A percentile compares a stretch with the other conserved stretches of the same genome.
Conservation (phyloP, 2,888 invertebrate genomes). For the Timema cristinae region DNA sequence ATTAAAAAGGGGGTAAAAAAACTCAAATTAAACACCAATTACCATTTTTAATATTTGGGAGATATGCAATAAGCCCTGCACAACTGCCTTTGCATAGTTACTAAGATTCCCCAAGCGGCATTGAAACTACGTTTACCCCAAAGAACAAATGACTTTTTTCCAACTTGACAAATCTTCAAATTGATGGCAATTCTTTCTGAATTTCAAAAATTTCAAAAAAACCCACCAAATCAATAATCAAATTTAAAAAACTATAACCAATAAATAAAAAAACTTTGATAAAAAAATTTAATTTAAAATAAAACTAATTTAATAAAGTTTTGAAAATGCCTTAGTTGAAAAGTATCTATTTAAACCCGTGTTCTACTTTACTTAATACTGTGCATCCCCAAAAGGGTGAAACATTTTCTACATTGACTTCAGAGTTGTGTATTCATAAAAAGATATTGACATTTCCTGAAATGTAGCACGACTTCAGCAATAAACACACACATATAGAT, state of each 20-base stretch:
- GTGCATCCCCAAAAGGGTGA: too few relatives aligned
- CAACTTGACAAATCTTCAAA: conserved; percentile 65
- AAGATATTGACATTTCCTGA: too few relatives aligned
- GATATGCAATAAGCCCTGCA: conserved; percentile 74
- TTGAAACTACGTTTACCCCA: conserved; percentile 75
- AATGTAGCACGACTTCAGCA: too few relatives aligned
- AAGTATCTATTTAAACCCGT: too few relatives aligned
- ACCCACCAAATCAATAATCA: conserved; percentile 1
- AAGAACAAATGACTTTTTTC: conserved; percentile 67
- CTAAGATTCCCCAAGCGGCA: conserved; percentile 81
- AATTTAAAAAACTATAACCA: not conserved
- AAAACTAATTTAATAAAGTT: not conserved
- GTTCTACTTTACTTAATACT: too few relatives aligned
- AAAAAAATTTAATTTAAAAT: conserved; percentile 13
- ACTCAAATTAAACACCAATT: conserved; percentile 35
- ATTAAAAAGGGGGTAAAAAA: not conserved
- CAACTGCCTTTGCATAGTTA: conserved; percentile 87
- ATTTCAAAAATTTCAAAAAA: conserved; percentile 60
- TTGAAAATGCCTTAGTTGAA: not conserved
- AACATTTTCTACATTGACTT: too few relatives aligned
- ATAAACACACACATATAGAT: too few relatives aligned
- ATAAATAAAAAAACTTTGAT: not conserved
- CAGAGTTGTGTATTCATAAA: too few relatives aligned
- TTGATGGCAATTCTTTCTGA: conserved; percentile 63
- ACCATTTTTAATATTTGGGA: conserved; percentile 79